Conservation (phyloP, 1,140 invertebrate genomes). For the Pseudomyrmex flavicornis region DNA sequence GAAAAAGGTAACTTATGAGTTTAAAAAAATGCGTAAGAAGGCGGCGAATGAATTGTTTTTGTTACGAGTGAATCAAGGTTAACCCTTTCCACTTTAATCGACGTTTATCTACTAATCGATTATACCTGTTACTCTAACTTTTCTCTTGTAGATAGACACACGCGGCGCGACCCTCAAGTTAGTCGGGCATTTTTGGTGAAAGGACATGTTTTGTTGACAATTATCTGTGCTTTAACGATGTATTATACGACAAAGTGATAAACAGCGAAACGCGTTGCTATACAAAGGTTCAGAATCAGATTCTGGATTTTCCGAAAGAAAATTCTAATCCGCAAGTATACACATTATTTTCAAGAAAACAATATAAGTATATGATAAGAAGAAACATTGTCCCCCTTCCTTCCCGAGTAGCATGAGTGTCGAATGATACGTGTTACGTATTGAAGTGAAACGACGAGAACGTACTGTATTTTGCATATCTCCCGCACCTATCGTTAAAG, state of each 20-base stretch:
- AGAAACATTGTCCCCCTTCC: constrained; percentile 8
- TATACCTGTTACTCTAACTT: constrained; percentile 62
- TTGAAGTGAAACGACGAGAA: constrained; percentile 65
- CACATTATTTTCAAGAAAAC: background rate
- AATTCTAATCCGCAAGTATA: background rate
- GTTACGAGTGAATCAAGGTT: constrained; percentile 42
- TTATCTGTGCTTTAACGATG: background rate
- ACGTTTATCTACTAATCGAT: constrained; percentile 65
- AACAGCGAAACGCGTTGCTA: background rate
- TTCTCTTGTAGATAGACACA: constrained; percentile 63
- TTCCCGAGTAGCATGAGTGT: constrained; percentile 44
- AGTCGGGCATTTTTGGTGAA: constrained; percentile 17
- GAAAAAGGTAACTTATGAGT: constrained; percentile 18
- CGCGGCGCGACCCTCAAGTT: constrained; percentile 39
- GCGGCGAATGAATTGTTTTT: constrained; percentile 42
- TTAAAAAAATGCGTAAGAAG: constrained; percentile 5
- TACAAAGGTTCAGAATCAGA: background rate
- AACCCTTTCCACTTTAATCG: constrained; percentile 63
- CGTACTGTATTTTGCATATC: constrained; percentile 81
- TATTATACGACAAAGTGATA: background rate
- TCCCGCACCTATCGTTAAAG: constrained; percentile 69
- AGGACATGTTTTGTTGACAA: background rate
- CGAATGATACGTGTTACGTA: constrained; percentile 50
- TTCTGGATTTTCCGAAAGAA: background rate
- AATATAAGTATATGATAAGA: background rate